A percentile compares a stretch with the other conserved stretches of the same genome.
Conservation (phyloP, 2,113 vertebrate genomes). For the Lampris incognitus region DNA sequence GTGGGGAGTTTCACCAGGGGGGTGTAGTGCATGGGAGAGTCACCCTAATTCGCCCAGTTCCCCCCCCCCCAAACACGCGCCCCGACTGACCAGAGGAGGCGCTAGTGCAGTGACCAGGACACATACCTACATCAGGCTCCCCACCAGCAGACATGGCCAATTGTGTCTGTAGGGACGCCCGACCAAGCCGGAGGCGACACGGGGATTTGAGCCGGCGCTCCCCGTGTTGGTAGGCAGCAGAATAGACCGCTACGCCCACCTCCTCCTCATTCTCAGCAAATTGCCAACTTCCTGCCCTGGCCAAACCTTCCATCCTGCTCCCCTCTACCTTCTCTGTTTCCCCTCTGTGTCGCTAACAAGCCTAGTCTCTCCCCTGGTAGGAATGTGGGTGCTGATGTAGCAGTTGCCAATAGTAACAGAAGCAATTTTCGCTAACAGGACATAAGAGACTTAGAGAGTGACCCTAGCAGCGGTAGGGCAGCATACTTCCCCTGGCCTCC, state of each 20-base stretch:
- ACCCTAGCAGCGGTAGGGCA: constrained; percentile 27
- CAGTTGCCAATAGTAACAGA: constrained; percentile 74
- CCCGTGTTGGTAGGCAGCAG: too few relatives aligned
- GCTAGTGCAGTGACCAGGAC: too few relatives aligned
- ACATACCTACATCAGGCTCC: too few relatives aligned
- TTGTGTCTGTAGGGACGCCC: too few relatives aligned
- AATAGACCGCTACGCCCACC: neutral
- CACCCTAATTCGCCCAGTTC: too few relatives aligned
- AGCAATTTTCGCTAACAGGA: constrained; percentile 71
- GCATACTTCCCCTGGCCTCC: constrained; percentile 31
- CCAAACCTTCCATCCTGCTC: neutral
- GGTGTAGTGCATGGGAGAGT: too few relatives aligned
- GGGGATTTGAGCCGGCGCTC: too few relatives aligned
- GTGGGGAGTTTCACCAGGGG: too few relatives aligned
- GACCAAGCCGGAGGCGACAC: too few relatives aligned
- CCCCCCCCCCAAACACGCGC: too few relatives aligned
- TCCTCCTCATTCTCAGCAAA: neutral
- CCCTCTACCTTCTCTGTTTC: neutral
- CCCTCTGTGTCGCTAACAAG: constrained; percentile 69
- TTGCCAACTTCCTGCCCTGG: neutral
- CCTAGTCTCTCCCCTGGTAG: constrained; percentile 60
- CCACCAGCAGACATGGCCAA: too few relatives aligned
- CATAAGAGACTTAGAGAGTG: constrained; percentile 48
- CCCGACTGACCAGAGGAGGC: too few relatives aligned
- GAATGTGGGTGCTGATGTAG: constrained; percentile 54